A percentile compares a stretch with the other conserved stretches of the same genome.
Conservation (phyloP, 2,113 vertebrate species). For the Oophaga pumilio region DNA sequence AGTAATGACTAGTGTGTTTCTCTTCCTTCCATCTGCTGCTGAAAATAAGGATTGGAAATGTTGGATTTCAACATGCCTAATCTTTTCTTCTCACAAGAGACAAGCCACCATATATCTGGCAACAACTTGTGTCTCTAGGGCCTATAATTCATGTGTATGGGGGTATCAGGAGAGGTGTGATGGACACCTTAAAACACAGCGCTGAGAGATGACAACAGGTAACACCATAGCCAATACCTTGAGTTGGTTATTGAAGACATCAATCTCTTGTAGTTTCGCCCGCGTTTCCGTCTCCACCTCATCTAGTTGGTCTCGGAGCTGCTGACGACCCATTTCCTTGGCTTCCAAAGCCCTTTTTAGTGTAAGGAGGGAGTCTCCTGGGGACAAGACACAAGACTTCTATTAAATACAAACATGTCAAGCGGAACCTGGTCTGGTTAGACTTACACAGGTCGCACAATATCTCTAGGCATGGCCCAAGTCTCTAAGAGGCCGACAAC, state of each 20-base stretch:
- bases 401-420: neutral
- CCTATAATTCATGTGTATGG: too few relatives aligned
- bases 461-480: too few relatives aligned
- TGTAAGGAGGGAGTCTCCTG: constrained; percentile 90
- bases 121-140: too few relatives aligned
- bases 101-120: too few relatives aligned
- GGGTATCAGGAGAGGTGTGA: too few relatives aligned
- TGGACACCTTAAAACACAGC: neutral
- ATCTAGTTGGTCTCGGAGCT: constrained; percentile 90
- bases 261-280: constrained; percentile 94
- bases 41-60: too few relatives aligned
- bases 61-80: too few relatives aligned
- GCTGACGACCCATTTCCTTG: constrained; percentile 86
- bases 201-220: neutral
- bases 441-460: too few relatives aligned
- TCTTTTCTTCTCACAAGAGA: too few relatives aligned
- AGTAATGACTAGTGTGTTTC: too few relatives aligned
- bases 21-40: too few relatives aligned
- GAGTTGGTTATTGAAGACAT: constrained; percentile 94
- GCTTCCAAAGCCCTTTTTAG: constrained; percentile 91
- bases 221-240: constrained; percentile 80
- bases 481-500: too few relatives aligned
- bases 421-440: neutral
- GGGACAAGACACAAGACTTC: neutral
- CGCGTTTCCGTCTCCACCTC: constrained; percentile 93